These are phyloP conservation scores for Telenomus remus DNA, from an alignment of 1,140 invertebrate species.

Conservation along the genomic window DNA sequence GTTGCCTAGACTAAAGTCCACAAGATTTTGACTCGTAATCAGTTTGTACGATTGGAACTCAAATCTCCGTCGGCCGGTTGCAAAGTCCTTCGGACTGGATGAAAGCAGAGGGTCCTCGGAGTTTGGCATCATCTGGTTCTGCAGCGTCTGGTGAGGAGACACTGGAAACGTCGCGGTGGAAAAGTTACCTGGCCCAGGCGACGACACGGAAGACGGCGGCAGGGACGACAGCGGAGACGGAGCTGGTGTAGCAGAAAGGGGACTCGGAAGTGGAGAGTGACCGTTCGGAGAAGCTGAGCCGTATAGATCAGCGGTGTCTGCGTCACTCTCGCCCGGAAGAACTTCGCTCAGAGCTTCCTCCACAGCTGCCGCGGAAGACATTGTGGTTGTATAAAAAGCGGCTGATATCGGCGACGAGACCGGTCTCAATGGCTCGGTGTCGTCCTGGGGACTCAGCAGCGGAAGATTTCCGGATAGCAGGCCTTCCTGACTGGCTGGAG, in stretches of 20 bases:
- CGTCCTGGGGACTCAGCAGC: slow-evolving; percentile 75
- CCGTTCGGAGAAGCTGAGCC: slow-evolving; percentile 75
- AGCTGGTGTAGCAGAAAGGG: slow-evolving; percentile 78
- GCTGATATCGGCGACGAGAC: slow-evolving; percentile 84
- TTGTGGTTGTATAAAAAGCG: slow-evolving; percentile 89
- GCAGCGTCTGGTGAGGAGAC: slow-evolving; percentile 77
- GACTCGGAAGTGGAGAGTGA: slow-evolving; percentile 80
- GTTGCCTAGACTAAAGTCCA: slow-evolving; percentile 77
- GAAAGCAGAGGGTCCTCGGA: slow-evolving; percentile 88
- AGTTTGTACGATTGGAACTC: slow-evolving; percentile 81
- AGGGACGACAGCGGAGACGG: slow-evolving; percentile 78
- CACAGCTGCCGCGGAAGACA: slow-evolving; percentile 88
- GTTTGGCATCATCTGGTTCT: slow-evolving; percentile 88
- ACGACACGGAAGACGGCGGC: slow-evolving; percentile 76
- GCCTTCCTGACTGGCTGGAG: slow-evolving; percentile 88
- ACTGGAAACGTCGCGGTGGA: slow-evolving; percentile 74
- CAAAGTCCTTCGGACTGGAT: slow-evolving; percentile 87
- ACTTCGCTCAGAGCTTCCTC: slow-evolving; percentile 88
- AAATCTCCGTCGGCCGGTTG: slow-evolving; percentile 77
- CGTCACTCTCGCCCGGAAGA: slow-evolving; percentile 82
- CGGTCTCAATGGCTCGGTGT: slow-evolving; percentile 78
- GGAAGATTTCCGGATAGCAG: slow-evolving; percentile 74
- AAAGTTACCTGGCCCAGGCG: slow-evolving; percentile 75
- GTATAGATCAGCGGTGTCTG: slow-evolving; percentile 79
- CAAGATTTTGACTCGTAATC: slow-evolving; percentile 78